Conservation (phyloP, 2,797 vertebrate genomes). For the Pseudochirops corinnae region DNA sequence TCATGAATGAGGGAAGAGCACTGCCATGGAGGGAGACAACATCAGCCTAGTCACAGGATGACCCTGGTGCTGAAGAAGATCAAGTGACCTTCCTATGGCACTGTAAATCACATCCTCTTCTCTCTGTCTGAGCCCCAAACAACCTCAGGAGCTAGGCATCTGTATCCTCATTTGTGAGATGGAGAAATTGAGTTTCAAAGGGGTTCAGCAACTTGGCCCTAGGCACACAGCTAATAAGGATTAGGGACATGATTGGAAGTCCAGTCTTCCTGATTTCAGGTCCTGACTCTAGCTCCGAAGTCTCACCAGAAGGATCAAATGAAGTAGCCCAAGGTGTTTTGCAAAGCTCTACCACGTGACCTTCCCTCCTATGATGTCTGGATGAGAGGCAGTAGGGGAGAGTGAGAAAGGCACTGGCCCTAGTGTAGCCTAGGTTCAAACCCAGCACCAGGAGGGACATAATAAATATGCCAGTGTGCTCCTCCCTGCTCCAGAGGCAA, state of each 20-base stretch:
- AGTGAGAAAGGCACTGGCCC: background rate
- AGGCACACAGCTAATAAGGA: background rate
- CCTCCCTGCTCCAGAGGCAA: background rate
- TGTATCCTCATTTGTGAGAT: background rate
- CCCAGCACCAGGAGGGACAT: background rate
- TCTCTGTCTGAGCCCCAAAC: background rate
- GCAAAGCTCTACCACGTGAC: background rate
- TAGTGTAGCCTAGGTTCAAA: background rate
- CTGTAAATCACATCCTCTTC: background rate
- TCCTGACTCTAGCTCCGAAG: background rate
- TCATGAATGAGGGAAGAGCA: background rate
- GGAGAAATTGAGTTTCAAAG: background rate
- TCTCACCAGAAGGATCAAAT: background rate
- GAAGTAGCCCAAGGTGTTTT: background rate
- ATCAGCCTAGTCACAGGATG: background rate
- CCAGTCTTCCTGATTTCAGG: background rate
- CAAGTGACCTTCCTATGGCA: background rate
- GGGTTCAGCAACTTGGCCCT: background rate
- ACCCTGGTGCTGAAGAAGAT: too few relatives aligned
- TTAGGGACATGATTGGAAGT: background rate
- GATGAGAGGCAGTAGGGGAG: background rate
- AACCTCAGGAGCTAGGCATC: background rate
- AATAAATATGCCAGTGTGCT: background rate
- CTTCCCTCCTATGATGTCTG: background rate
- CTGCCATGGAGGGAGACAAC: background rate